phyloP scores from a whole-genome alignment of 2,888 invertebrate species.

The Pollenia angustigena region DNA sequence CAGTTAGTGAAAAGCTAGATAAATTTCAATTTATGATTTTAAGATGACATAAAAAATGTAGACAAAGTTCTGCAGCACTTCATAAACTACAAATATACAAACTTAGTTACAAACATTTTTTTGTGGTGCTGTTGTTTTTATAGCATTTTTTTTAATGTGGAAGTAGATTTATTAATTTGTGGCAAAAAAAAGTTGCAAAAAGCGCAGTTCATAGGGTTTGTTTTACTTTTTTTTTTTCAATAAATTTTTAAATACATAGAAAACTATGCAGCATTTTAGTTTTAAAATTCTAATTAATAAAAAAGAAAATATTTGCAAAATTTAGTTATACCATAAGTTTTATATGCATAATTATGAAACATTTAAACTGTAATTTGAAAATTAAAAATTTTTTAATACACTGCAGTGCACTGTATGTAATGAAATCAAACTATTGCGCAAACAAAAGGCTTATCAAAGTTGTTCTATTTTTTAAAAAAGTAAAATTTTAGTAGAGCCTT shows the following conservation, averaged over 20 bases:
- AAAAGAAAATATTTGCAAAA: neutral
- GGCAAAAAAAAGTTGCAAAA: conserved; percentile 17
- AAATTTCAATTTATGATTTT: conserved; percentile 74
- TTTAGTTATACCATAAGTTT: neutral
- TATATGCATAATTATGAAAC: no score
- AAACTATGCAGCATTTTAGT: conserved; percentile 19
- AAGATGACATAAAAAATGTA: conserved; percentile 69
- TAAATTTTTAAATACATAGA: neutral
- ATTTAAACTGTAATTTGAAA: no score
- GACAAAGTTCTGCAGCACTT: conserved; percentile 61
- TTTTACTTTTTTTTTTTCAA: neutral
- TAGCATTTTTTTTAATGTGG: conserved; percentile 2
- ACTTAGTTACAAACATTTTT: conserved; percentile 22
- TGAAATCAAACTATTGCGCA: no score
- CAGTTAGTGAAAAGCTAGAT: conserved; percentile 71
- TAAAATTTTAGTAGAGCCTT: no score
- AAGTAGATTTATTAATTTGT: conserved; percentile 38
- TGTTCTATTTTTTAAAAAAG: no score
- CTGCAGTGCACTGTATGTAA: no score
- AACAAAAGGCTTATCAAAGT: no score
- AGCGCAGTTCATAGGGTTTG: neutral
- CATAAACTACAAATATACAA: conserved; percentile 18
- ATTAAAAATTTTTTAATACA: no score
- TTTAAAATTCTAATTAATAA: neutral
- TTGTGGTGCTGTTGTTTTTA: conserved; percentile 6